These are phyloP conservation scores for Orcinus orca DNA, from an alignment of 2,113 vertebrate species.

Conservation along the genomic window DNA sequence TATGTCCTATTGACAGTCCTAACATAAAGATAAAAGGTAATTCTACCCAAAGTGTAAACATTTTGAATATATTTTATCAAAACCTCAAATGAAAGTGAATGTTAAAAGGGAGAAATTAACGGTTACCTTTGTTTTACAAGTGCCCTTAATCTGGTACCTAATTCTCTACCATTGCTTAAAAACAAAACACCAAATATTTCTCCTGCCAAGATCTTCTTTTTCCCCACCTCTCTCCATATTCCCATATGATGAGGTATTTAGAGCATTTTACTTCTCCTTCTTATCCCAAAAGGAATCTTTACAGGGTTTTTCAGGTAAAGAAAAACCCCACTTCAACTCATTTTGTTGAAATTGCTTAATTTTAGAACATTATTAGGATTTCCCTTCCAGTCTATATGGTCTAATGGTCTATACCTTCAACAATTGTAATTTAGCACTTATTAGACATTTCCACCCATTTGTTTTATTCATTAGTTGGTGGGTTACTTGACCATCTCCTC, in stretches of 20 bases:
- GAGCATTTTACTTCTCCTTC: not conserved
- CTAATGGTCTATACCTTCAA: not conserved
- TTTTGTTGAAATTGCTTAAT: not conserved
- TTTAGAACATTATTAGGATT: not conserved
- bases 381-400: not conserved
- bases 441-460: not conserved
- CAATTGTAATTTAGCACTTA: not conserved
- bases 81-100: not conserved
- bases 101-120: not conserved
- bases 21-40: not conserved
- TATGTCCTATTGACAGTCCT: not conserved
- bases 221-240: not conserved
- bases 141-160: not conserved
- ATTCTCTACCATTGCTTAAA: not conserved
- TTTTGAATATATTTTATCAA: not conserved
- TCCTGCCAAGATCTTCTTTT: not conserved
- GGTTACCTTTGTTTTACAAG: not conserved
- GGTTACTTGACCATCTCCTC: not conserved
- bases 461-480: not conserved
- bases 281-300: not conserved
- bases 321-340: not conserved
- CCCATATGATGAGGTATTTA: not conserved
- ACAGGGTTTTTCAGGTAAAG: not conserved
- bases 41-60: not conserved
- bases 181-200: not conserved